phyloP scores from a whole-genome alignment of 37 sponge, comb jelly and placozoan species.

The Cladorhizidae sp. region DNA sequence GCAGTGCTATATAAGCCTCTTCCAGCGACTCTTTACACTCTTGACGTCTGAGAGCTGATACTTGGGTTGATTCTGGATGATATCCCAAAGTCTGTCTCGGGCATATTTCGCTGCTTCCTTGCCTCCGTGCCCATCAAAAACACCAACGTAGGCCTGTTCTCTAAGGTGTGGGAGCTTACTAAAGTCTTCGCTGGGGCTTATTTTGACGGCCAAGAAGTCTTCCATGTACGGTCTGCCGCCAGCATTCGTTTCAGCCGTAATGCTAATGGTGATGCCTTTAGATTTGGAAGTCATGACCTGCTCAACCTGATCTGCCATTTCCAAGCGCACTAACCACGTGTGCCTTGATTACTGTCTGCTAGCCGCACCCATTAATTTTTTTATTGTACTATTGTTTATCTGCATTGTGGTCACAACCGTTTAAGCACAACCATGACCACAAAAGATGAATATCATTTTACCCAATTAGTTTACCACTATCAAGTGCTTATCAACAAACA shows the following conservation, averaged over 20 bases:
- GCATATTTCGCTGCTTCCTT: constrained; percentile 89
- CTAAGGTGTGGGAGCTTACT: constrained; percentile 26
- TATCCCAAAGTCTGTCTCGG: constrained; percentile 79
- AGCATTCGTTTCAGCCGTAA: constrained; percentile 69
- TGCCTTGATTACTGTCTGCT: no score
- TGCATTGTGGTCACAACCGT: no score
- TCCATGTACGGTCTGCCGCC: constrained; percentile 93
- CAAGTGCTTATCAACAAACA: no score
- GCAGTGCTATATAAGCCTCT: constrained; percentile 76
- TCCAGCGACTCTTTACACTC: constrained; percentile 60
- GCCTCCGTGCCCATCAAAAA: constrained; percentile 96
- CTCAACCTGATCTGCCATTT: no score
- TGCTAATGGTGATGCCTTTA: no score
- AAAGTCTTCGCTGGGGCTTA: constrained; percentile 54
- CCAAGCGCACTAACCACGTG: no score
- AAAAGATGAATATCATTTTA: no score
- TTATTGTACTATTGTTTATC: no score
- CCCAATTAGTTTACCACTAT: no score
- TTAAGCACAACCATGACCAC: no score
- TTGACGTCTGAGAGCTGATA: constrained; percentile 41
- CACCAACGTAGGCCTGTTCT: constrained; percentile 89
- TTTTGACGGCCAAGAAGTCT: constrained; percentile 72
- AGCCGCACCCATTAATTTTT: no score
- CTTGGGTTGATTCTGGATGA: constrained; percentile 54
- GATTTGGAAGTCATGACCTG: no score